Conservation (phyloP, 2,888 invertebrate species). For the Gandaritis pyraliata region DNA sequence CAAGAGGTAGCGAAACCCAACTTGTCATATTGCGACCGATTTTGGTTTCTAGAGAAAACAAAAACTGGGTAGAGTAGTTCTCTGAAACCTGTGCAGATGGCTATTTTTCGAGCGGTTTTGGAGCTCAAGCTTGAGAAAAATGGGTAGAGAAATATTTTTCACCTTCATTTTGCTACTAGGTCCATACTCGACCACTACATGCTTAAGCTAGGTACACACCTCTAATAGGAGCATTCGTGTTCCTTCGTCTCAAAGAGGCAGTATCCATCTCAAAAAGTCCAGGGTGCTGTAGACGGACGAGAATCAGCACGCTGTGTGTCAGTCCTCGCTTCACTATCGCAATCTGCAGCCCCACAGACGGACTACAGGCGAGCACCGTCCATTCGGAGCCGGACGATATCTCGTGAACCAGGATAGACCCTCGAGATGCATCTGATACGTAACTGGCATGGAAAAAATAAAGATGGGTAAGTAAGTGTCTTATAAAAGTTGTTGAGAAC, state of each 20-base stretch:
- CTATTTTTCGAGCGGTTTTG: no score
- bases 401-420: constrained; percentile 88
- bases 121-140: no score
- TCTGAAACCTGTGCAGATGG: no score
- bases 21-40: no score
- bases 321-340: constrained; percentile 84
- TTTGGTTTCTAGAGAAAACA: no score
- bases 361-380: constrained; percentile 84
- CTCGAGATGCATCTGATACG: constrained; percentile 88
- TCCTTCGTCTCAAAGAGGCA: constrained; percentile 84
- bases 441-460: constrained; percentile 67
- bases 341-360: constrained; percentile 87
- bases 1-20: no score
- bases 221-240: constrained; percentile 77
- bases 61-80: no score
- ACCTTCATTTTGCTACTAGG: no score
- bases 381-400: constrained; percentile 85
- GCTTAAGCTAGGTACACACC: constrained; percentile 40
- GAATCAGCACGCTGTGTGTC: constrained; percentile 83
- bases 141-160: no score
- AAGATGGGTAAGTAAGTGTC: background rate
- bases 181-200: no score
- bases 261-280: constrained; percentile 87
- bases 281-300: constrained; percentile 86
- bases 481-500: no score